phyloP scores from a whole-genome alignment of 2,888 invertebrate species.

The Octodonta nipae region DNA sequence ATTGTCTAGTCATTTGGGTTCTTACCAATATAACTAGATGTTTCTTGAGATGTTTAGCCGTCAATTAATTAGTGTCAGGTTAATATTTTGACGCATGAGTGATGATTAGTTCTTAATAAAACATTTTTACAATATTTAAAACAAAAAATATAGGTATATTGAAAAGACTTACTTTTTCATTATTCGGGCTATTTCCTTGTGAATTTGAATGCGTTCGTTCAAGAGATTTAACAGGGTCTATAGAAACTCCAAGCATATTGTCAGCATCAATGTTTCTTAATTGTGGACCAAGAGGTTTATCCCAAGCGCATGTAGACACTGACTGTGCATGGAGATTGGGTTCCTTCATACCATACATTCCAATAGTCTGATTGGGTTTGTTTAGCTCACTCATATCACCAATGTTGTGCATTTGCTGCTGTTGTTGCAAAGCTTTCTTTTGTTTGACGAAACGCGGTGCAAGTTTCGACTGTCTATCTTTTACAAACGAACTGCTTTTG shows the following conservation, averaged over 20 bases:
- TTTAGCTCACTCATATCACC: slow-evolving; percentile 39
- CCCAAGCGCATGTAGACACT: slow-evolving; percentile 56
- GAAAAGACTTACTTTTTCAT: slow-evolving; percentile 25
- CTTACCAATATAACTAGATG: too few species aligned
- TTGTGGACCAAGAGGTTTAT: slow-evolving; percentile 63
- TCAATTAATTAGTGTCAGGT: too few species aligned
- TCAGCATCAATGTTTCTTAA: slow-evolving; percentile 41
- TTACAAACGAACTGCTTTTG: slow-evolving; percentile 26
- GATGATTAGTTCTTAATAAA: too few species aligned
- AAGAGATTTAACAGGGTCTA: slow-evolving; percentile 29
- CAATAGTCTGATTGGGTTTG: slow-evolving; percentile 27
- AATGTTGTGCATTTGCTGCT: slow-evolving; percentile 30
- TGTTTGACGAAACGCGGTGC: slow-evolving; percentile 55
- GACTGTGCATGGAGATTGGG: slow-evolving; percentile 2
- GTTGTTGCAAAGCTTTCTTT: slow-evolving; percentile 37
- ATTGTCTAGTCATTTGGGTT: too few species aligned
- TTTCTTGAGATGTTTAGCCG: too few species aligned
- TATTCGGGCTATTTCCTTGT: slow-evolving; percentile 39
- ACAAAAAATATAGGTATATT: background rate
- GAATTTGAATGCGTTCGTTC: slow-evolving; percentile 32
- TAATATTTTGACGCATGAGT: too few species aligned
- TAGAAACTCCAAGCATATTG: slow-evolving; percentile 23
- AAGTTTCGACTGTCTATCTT: slow-evolving; percentile 43
- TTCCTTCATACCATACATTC: slow-evolving; percentile 28
- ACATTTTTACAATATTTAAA: too few species aligned